Evolutionary conservation across 1,140 invertebrate genomes (phyloP).

Genomic region (Bombus waltoni): DNA sequence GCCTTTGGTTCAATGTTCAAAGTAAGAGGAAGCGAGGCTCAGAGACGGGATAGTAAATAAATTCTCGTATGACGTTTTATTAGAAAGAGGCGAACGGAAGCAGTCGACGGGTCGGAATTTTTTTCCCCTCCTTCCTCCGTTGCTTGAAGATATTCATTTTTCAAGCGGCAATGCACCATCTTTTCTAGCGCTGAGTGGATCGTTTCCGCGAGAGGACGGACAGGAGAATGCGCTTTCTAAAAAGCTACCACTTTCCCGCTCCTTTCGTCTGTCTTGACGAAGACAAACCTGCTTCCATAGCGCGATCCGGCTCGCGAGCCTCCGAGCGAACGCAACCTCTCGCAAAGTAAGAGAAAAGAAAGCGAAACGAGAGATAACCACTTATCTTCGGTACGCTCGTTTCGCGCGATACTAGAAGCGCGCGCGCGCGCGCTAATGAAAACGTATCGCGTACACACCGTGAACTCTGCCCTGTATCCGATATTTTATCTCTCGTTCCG

Average conservation of each 20-base stretch:
- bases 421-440: constrained; percentile 27
- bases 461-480: too few species aligned
- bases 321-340: background rate
- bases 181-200: constrained; percentile 60
- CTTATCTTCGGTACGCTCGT: constrained; percentile 25
- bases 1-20: background rate
- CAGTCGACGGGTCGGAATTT: background rate
- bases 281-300: constrained; percentile 60
- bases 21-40: too few species aligned
- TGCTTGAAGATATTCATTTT: constrained; percentile 62
- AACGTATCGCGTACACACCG: background rate
- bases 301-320: constrained; percentile 9
- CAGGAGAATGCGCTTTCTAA: constrained; percentile 62
- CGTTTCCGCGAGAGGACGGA: constrained; percentile 54
- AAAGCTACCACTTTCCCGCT: constrained; percentile 61
- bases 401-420: background rate
- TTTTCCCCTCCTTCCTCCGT: background rate
- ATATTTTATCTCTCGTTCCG: background rate
- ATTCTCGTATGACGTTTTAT: constrained; percentile 51
- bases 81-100: constrained; percentile 7
- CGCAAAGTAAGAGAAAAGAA: constrained; percentile 22
- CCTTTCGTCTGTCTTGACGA: constrained; percentile 65
- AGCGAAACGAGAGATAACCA: constrained; percentile 46
- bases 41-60: constrained; percentile 13
- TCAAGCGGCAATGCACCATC: constrained; percentile 63